Evolutionary conservation across 1,140 invertebrate genomes (phyloP).

Genomic region (Leptinotarsa lineolata): DNA sequence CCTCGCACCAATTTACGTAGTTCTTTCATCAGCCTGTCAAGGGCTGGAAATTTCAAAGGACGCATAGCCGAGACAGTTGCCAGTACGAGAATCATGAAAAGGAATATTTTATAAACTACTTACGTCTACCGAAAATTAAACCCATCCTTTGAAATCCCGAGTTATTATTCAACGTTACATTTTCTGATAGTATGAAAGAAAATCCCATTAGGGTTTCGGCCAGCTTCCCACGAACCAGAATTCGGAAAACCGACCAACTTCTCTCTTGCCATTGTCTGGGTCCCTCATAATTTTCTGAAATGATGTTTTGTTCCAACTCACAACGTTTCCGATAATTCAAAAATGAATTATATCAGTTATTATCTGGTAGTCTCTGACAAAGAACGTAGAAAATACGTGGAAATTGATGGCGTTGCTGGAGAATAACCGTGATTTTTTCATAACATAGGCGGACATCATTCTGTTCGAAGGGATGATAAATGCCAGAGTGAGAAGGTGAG

Average conservation of each 20-base stretch:
- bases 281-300: not conserved
- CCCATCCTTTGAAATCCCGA: not conserved
- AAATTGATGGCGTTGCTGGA: not conserved
- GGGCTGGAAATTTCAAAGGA: not conserved
- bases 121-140: not conserved
- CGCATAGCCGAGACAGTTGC: not conserved
- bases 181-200: not conserved
- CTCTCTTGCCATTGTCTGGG: constrained; percentile 1
- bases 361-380: constrained; percentile 5
- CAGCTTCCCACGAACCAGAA: not conserved
- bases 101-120: constrained; percentile 8
- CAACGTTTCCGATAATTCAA: not conserved
- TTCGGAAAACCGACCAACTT: not conserved
- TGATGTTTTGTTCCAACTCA: constrained; percentile 3
- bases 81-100: not conserved
- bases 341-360: not conserved
- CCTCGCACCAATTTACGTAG: too few relatives aligned
- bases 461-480: too few relatives aligned
- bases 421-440: too few relatives aligned
- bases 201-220: not conserved
- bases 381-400: not conserved
- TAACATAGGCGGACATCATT: too few relatives aligned
- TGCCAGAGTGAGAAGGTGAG: too few relatives aligned
- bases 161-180: constrained; percentile 3
- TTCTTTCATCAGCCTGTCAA: too few relatives aligned